Percentiles rank a stretch among this genome's conserved stretches.
Evolutionary conservation across 2,113 vertebrate genomes (phyloP).

Genomic region (Mus spicilegus): DNA sequence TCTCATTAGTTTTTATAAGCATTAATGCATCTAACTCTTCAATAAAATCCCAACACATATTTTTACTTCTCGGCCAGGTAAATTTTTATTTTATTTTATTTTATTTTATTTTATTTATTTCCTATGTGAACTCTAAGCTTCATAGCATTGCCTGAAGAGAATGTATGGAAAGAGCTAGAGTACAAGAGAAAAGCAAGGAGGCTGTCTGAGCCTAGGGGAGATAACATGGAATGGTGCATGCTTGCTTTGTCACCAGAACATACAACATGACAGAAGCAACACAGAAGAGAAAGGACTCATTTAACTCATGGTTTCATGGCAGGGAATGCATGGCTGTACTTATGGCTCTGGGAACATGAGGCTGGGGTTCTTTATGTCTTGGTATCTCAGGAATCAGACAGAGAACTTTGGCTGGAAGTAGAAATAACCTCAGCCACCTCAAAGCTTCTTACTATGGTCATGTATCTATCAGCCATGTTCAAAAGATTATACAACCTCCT

Average conservation of each 20-base stretch:
- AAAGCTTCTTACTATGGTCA: neutral
- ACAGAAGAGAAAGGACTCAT: neutral
- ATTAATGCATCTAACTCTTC: slow-evolving; percentile 13
- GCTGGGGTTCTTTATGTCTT: neutral
- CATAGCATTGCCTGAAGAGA: neutral
- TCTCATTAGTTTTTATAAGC: neutral
- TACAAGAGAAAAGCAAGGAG: neutral
- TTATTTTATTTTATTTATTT: neutral
- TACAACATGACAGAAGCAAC: neutral
- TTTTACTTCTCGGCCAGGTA: neutral
- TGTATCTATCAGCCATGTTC: neutral
- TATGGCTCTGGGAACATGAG: no score
- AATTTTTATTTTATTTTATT: neutral
- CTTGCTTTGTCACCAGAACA: no score
- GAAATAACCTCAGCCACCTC: neutral
- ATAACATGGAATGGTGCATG: neutral
- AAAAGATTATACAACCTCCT: neutral
- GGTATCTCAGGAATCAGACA: neutral
- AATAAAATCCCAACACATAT: neutral
- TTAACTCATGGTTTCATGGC: neutral
- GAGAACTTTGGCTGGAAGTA: neutral
- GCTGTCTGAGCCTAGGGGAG: neutral
- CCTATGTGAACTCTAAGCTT: neutral
- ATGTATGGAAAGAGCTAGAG: neutral
- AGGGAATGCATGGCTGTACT: neutral